Percentiles rank a stretch among this genome's conserved stretches.
Evolutionary conservation across 2,888 invertebrate genomes (phyloP).

Genomic region (Tetramorium bicarinatum): DNA sequence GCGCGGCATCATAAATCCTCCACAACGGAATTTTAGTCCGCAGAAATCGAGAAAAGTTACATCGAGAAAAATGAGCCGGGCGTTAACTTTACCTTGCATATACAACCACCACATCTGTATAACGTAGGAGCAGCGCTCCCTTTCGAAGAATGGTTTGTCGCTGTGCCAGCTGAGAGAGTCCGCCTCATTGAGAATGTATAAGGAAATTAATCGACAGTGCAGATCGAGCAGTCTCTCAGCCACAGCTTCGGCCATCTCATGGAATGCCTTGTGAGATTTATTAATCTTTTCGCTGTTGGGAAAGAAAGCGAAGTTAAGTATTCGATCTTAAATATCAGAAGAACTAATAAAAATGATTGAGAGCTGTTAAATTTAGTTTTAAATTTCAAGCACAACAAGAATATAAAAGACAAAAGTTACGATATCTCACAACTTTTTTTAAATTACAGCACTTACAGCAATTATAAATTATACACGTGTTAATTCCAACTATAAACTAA

Average conservation of each 20-base stretch:
- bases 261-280: conserved; percentile 91
- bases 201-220: conserved; percentile 92
- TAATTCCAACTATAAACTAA: background rate
- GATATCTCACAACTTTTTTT: background rate
- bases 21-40: background rate
- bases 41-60: background rate
- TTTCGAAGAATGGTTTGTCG: conserved; percentile 89
- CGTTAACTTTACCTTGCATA: conserved; percentile 90
- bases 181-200: conserved; percentile 94
- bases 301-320: background rate
- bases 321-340: background rate
- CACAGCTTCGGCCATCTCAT: conserved; percentile 94
- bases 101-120: conserved; percentile 97
- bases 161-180: conserved; percentile 93
- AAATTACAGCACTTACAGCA: background rate
- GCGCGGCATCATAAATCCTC: background rate
- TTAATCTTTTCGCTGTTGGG: conserved; percentile 83
- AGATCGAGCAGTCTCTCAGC: conserved; percentile 94
- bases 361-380: background rate
- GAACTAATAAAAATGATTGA: background rate
- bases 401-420: background rate
- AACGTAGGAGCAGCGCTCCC: conserved; percentile 92
- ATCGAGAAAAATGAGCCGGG: background rate
- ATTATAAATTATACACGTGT: background rate
- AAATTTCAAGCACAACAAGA: background rate